Conservation (phyloP, 2,113 vertebrate genomes). For the Rhipidura dahli region DNA sequence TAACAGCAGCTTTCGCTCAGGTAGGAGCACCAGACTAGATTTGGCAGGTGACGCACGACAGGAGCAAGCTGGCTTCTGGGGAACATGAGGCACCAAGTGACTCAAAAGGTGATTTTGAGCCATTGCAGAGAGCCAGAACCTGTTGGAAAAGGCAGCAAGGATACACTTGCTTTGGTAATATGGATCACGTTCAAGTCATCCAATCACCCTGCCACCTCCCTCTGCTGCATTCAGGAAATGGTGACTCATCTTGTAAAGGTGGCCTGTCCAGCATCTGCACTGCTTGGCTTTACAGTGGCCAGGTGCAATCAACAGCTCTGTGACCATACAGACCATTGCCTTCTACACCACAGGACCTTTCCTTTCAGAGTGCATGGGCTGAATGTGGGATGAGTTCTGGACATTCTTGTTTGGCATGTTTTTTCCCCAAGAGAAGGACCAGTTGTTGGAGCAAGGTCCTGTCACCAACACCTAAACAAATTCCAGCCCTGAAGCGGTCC, state of each 20-base stretch:
- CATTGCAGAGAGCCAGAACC: neutral
- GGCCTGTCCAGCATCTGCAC: neutral
- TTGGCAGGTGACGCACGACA: neutral
- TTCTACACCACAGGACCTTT: neutral
- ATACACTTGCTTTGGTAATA: neutral
- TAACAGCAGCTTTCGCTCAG: neutral
- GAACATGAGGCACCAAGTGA: accelerated
- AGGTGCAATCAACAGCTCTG: neutral
- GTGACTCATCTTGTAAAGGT: neutral
- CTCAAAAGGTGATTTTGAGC: neutral
- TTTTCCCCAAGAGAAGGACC: neutral
- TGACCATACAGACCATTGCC: neutral
- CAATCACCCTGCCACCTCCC: neutral
- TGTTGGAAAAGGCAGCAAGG: neutral
- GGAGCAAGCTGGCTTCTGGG: neutral
- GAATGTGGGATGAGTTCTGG: neutral
- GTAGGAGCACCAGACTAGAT: neutral
- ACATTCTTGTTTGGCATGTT: neutral
- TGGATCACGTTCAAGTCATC: neutral
- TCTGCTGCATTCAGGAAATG: neutral
- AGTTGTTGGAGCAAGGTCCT: neutral
- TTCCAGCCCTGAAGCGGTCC: neutral
- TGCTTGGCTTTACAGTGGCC: neutral
- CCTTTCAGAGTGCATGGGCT: neutral
- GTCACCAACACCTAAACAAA: accelerated